Conservation (phyloP, 2,888 invertebrate species). For the Flexamia atlantica region DNA sequence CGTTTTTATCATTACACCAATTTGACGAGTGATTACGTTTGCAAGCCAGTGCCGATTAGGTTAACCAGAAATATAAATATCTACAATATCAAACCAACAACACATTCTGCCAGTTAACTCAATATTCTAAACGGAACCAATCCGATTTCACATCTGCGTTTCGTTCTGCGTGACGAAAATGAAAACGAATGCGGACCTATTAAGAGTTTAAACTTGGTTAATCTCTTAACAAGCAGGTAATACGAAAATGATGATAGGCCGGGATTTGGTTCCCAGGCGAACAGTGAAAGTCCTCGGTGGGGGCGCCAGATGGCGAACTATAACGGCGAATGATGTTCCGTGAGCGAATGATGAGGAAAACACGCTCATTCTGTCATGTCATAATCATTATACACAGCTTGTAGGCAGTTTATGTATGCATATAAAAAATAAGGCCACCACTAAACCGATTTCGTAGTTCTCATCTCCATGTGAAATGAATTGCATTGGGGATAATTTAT, state of each 20-base stretch:
- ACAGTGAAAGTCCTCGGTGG: conserved; percentile 7
- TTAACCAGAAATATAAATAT: no score
- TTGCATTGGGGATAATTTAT: no score
- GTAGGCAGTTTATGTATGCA: no score
- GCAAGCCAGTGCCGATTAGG: no score
- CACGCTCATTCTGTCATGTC: no score
- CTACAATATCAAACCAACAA: no score
- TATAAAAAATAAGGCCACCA: no score
- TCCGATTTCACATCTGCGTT: background rate
- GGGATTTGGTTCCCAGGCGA: conserved; percentile 14
- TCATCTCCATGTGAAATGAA: no score
- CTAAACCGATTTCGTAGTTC: no score
- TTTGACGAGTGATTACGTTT: no score
- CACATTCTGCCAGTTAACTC: background rate
- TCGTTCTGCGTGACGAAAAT: background rate
- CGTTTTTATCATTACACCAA: no score
- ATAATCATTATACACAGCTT: no score
- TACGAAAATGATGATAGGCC: conserved; percentile 15
- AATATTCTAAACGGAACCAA: background rate
- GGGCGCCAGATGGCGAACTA: conserved; percentile 13
- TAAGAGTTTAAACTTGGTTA: conserved; percentile 12
- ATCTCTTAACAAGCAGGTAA: conserved; percentile 26
- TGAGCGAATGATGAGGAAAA: background rate
- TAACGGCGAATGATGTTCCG: background rate
- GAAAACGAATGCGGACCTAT: conserved; percentile 22